Percentiles rank a stretch among this genome's conserved stretches.
These are phyloP conservation scores for Atta colombica DNA, from an alignment of 1,140 invertebrate genomes.

Conservation along the genomic window DNA sequence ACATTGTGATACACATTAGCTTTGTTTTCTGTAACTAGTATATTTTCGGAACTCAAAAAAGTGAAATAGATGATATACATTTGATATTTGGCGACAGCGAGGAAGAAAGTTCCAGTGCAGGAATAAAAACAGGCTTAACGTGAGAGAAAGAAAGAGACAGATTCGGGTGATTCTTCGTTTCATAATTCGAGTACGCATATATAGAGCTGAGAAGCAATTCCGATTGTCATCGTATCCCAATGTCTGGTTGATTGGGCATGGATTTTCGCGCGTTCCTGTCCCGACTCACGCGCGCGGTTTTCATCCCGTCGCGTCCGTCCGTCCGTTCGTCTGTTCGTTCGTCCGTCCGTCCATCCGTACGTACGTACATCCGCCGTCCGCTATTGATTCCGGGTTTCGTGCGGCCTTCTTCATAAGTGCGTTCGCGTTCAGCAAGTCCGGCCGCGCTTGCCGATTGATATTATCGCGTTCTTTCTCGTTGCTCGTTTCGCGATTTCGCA, in stretches of 20 bases:
- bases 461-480: constrained; percentile 54
- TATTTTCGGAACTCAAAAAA: no score
- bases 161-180: neutral
- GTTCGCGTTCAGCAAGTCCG: constrained; percentile 71
- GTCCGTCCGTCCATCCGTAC: constrained; percentile 30
- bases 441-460: constrained; percentile 59
- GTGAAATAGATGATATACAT: no score
- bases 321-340: constrained; percentile 40
- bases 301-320: constrained; percentile 59
- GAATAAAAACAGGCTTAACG: no score
- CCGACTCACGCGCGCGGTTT: constrained; percentile 64
- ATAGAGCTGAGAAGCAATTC: neutral
- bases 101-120: no score
- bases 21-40: no score
- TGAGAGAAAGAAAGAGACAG: neutral
- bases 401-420: constrained; percentile 75
- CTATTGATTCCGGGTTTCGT: constrained; percentile 83
- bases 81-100: no score
- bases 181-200: neutral
- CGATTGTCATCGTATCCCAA: neutral
- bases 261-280: constrained; percentile 55
- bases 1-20: neutral
- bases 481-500: constrained; percentile 23
- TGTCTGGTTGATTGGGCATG: neutral
- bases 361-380: constrained; percentile 73